Evolutionary conservation across 2,888 invertebrate species (phyloP).

Genomic region (Apomyelois bistriatella): DNA sequence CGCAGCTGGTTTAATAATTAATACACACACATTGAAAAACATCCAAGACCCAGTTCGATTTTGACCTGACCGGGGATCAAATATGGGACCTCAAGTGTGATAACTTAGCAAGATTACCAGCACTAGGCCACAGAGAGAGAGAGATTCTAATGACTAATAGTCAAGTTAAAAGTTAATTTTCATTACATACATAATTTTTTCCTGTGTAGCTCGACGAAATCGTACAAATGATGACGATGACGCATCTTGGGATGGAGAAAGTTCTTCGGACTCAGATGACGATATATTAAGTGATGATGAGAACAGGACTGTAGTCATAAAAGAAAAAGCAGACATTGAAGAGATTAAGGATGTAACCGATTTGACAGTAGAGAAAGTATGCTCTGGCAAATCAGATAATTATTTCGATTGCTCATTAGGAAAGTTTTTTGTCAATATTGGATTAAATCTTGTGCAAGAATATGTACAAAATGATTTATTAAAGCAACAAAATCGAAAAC

Average conservation of each 20-base stretch:
- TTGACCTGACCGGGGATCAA: too few relatives aligned
- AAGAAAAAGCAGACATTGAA: slow-evolving; percentile 77
- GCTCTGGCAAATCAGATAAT: slow-evolving; percentile 77
- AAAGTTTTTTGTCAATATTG: slow-evolving; percentile 94
- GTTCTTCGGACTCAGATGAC: slow-evolving; percentile 73
- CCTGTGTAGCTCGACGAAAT: slow-evolving; percentile 41
- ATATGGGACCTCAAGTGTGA: too few relatives aligned
- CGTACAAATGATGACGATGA: slow-evolving; percentile 74
- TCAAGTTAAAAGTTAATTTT: too few relatives aligned
- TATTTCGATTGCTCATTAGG: slow-evolving; percentile 94
- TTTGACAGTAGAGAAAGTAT: slow-evolving; percentile 44
- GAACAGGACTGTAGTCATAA: slow-evolving; percentile 67
- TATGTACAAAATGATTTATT: slow-evolving; percentile 95
- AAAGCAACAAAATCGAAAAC: slow-evolving; percentile 91
- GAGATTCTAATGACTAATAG: too few relatives aligned
- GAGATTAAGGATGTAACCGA: slow-evolving; percentile 70
- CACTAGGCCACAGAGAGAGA: too few relatives aligned
- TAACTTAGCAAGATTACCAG: too few relatives aligned
- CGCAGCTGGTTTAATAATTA: too few relatives aligned
- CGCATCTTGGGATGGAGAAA: slow-evolving; percentile 78
- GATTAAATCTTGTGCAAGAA: slow-evolving; percentile 94
- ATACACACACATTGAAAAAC: too few relatives aligned
- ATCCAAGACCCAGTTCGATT: too few relatives aligned
- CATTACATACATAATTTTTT: too few relatives aligned
- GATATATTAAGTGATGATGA: slow-evolving; percentile 63